A percentile compares a stretch with the other conserved stretches of the same genome.
Conservation (phyloP, 2,888 invertebrate genomes). For the Eupithecia subumbrata region DNA sequence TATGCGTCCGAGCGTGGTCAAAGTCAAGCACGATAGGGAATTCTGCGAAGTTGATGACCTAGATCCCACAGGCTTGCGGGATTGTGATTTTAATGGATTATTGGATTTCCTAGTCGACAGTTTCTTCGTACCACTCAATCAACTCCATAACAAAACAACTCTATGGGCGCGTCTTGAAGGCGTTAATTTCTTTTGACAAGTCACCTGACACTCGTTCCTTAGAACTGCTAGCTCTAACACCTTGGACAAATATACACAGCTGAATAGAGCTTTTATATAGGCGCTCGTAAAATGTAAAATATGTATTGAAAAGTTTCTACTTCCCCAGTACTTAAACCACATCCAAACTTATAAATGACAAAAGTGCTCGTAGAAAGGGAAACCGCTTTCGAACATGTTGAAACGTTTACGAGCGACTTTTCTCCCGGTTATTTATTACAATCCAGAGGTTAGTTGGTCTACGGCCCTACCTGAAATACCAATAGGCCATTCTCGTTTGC, state of each 20-base stretch:
- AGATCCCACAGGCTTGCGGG: neutral
- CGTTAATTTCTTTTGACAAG: neutral
- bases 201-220: neutral
- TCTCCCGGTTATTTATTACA: neutral
- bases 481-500: conserved; percentile 56
- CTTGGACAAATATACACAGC: neutral
- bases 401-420: conserved; percentile 6
- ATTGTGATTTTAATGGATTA: too few species aligned
- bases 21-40: neutral
- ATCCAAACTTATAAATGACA: conserved; percentile 5
- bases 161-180: neutral
- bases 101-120: neutral
- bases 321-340: neutral
- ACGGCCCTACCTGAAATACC: conserved; percentile 72
- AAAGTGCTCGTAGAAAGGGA: neutral
- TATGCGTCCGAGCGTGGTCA: neutral
- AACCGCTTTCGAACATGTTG: conserved; percentile 5
- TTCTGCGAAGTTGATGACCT: neutral
- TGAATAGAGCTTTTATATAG: neutral
- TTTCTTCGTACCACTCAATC: neutral
- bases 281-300: neutral
- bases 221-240: neutral
- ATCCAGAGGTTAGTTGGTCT: conserved; percentile 24
- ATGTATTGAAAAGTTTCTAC: conserved; percentile 6
- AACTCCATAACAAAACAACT: neutral